Evolutionary conservation across 2,797 vertebrate genomes (phyloP), one percentile per base, ranked within the genome.

Genomic region (Onychomys torridus): DNA sequence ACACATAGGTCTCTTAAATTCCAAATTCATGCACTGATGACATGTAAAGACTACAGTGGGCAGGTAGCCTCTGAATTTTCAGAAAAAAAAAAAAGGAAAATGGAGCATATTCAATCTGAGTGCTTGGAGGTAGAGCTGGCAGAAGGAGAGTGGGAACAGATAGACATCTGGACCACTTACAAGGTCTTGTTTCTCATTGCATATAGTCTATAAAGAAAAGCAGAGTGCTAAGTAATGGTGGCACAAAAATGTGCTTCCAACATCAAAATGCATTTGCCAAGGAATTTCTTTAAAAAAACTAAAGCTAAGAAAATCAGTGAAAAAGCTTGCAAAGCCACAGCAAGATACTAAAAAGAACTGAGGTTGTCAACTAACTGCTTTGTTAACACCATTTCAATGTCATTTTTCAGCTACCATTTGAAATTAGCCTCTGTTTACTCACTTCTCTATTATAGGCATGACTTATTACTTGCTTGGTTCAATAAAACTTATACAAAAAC

Each of bases 141-240:
- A 17, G 67, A 73, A 86, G 59, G 79, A 75, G 29, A 84, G 25
- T 17, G 84, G 84, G 27, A 73, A 14, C 5, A 14, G 43, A 73
- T 2, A 0, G 52, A 81, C 87, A 90, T 93, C 87, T 82, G 79
- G 87, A 95, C 91, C 77, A 52, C 84, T 55, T 65, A 12, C 17
- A 34, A 2, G n/a, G 19, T 52, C 52, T 69, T 86, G 21, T 89
- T 79, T 65, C 32, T 49, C 86, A 4, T 4, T 93, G 29, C 29
- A 57, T 77, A 79, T 12, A 77, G 21, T 69, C 40, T 95, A 32
- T 85, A 49, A 71, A 77, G 10, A 85, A 25, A 37, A 46, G 21
- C 17, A 96, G 46, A 46, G 73, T 84, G 29, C 89, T 95, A 93
- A 95, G 29, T 83, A n/a, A 63, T 81, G 94, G 55, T 81, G 75